A percentile compares a stretch with the other conserved stretches of the same genome.
These are phyloP conservation scores for Nothocercus julius DNA, from an alignment of 2,113 vertebrate genomes.

Conservation along the genomic window DNA sequence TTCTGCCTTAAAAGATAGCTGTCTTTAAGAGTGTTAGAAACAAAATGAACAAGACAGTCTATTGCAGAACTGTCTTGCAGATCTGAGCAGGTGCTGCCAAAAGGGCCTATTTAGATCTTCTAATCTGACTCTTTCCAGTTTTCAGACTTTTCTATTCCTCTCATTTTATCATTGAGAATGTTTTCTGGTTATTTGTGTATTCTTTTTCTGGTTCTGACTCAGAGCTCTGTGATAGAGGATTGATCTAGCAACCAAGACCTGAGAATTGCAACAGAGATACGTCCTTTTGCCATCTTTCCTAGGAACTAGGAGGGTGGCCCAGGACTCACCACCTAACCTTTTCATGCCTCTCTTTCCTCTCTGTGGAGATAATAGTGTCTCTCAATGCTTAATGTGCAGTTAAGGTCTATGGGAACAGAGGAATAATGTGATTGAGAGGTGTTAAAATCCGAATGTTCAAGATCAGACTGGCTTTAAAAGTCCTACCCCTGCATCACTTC, in stretches of 20 bases:
- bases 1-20: neutral
- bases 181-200: neutral
- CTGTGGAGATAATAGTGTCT: neutral
- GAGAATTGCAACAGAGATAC: neutral
- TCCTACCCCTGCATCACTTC: neutral
- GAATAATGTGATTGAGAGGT: neutral
- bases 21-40: neutral
- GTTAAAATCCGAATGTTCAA: neutral
- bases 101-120: neutral
- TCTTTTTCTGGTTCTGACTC: neutral
- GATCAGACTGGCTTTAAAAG: neutral
- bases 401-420: neutral
- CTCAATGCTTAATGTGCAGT: neutral
- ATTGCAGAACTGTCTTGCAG: neutral
- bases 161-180: neutral
- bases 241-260: neutral
- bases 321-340: neutral
- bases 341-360: neutral
- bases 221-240: neutral
- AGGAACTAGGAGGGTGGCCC: neutral
- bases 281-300: neutral
- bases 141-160: neutral
- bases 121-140: neutral
- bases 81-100: neutral
- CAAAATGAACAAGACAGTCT: neutral